A percentile compares a stretch with the other conserved stretches of the same genome.
phyloP scores from a whole-genome alignment of 2,888 invertebrate genomes.

The Leptinotarsa haldemani region DNA sequence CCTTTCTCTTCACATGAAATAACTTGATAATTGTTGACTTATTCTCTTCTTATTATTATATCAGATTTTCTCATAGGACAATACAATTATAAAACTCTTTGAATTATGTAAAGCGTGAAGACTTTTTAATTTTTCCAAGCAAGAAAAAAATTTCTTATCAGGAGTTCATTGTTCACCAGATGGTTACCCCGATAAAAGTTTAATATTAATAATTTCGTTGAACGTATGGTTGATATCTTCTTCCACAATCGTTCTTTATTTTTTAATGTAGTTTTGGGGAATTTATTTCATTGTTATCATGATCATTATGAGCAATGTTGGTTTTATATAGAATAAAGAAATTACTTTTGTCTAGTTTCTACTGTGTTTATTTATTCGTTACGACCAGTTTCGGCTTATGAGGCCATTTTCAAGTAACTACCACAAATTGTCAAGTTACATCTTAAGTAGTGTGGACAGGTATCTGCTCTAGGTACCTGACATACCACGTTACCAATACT shows the following conservation, averaged over 20 bases:
- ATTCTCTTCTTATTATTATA: not conserved
- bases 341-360: too few relatives aligned
- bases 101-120: constrained; percentile 16
- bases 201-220: not conserved
- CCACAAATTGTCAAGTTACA: too few relatives aligned
- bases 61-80: constrained; percentile 1
- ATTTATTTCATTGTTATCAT: too few relatives aligned
- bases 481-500: too few relatives aligned
- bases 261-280: too few relatives aligned
- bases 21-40: not conserved
- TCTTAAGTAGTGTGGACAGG: too few relatives aligned
- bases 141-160: not conserved
- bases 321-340: too few relatives aligned
- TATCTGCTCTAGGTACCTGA: too few relatives aligned
- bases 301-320: too few relatives aligned
- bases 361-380: too few relatives aligned
- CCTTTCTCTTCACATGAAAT: constrained; percentile 15
- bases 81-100: constrained; percentile 5
- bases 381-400: too few relatives aligned
- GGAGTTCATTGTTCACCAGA: not conserved
- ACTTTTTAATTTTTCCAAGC: not conserved
- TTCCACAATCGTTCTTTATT: not conserved
- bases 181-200: not conserved
- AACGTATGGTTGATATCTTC: not conserved
- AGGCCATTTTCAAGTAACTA: too few relatives aligned